Base-by-base conservation (phyloP, 2,888 invertebrate genomes). In the Ophion ellenae region DNA sequence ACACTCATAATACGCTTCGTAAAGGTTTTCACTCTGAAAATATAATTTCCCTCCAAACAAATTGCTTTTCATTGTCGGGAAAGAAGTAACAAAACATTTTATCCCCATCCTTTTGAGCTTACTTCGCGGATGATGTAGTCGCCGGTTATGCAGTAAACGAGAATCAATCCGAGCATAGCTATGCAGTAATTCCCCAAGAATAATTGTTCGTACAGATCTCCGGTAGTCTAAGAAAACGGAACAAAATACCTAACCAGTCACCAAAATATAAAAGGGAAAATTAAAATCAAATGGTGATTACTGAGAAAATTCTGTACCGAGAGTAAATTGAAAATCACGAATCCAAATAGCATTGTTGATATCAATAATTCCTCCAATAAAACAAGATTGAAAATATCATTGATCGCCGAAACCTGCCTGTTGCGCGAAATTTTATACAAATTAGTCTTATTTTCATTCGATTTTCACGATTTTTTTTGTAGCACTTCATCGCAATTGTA, bases 1-100 rank as follows among this genome's bases (percentile, higher is more conserved):
- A 86, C 95, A 95, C 74, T 94, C 94, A 89, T 95, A 96, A 86
- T 95, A 90, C 64, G 94, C 94, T 45, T 95, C 94, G 0, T 94
- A 93, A 2, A 96, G 92, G 0, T 94, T 91, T 88, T 95, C 94
- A 87, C 95, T 95, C 90, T 89, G 64, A 9, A 64, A 79, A 4
- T 32, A 64, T 14, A 5, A 14, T 36, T n/a, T 28, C 45, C 17
- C 28, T 32, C 4, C 4, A 32, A 14, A 17, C 20, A 17, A 28
- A 28, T 17, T n/a, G 1, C 47, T 36, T n/a, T 59, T 45, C 24
- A 61, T 32, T 32, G n/a, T 10, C n/a, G 47, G 57, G 59, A 75
- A 36, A 28, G 17, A 32, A 59, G 1, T 47, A 32, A 45, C 28
- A 36, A 1, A n/a, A 17, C 24, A 24, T 40, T 53, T 20, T 20